A percentile compares a stretch with the other conserved stretches of the same genome.
phyloP scores from a whole-genome alignment of 2,113 vertebrate genomes.

The Corythoichthys intestinalis region DNA sequence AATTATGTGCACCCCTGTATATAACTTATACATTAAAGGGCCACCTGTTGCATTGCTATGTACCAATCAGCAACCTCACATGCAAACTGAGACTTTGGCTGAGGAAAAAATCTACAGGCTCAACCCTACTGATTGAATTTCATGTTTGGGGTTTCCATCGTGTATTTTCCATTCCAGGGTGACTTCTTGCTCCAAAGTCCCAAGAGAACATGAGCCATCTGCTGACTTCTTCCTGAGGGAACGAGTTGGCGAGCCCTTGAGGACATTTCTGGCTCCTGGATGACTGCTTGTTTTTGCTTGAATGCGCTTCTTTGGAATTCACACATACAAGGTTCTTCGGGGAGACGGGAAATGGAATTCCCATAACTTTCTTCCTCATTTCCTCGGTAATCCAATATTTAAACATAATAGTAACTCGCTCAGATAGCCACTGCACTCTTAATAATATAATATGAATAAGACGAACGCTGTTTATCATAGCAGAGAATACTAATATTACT shows the following conservation, averaged over 20 bases:
- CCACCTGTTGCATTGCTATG: too few relatives aligned
- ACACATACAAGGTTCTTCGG: constrained; percentile 12
- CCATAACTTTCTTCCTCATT: constrained; percentile 6
- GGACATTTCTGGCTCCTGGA: constrained; percentile 36
- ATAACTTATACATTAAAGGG: too few relatives aligned
- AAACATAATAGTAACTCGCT: constrained; percentile 15
- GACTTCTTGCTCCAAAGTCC: constrained; percentile 19
- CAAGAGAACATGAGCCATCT: constrained; percentile 44
- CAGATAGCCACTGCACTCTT: neutral
- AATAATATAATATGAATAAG: constrained; percentile 11
- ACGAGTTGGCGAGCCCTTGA: constrained; percentile 32
- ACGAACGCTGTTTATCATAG: neutral
- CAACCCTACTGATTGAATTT: neutral
- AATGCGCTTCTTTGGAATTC: constrained; percentile 40
- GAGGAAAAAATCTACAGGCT: neutral
- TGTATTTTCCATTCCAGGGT: neutral
- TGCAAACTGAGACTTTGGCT: neutral
- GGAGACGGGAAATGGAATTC: constrained; percentile 25
- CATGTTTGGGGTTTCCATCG: neutral
- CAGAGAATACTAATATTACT: constrained; percentile 2
- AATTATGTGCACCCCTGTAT: too few relatives aligned
- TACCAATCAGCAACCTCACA: neutral
- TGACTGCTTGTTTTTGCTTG: constrained; percentile 50
- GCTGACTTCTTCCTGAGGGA: constrained; percentile 47
- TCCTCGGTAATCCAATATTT: constrained; percentile 16